Percentiles rank a stretch among this genome's conserved stretches.
phyloP scores from a whole-genome alignment of 2,113 vertebrate species.

The Ailuropoda melanoleuca region DNA sequence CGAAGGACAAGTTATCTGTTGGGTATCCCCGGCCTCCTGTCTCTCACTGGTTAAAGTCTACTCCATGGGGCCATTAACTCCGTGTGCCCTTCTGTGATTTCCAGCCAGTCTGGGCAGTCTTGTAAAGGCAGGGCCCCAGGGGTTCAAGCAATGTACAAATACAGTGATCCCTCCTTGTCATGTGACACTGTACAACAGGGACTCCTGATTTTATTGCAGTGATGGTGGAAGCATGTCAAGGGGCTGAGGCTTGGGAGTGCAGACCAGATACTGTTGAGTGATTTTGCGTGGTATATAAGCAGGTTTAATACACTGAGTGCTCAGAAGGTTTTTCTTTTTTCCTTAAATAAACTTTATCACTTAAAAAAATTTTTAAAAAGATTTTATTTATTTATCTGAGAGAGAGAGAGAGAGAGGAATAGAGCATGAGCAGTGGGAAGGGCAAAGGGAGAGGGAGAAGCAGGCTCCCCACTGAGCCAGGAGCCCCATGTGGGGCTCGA shows the following conservation, averaged over 20 bases:
- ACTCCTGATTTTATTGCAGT: background rate
- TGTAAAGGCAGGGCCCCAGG: background rate
- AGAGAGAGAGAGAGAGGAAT: background rate
- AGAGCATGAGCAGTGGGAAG: background rate
- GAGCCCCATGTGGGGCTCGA: background rate
- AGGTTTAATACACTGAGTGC: background rate
- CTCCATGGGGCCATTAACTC: background rate
- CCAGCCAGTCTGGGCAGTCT: background rate
- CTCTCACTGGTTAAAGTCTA: background rate
- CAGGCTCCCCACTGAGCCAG: background rate
- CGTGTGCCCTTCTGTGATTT: background rate
- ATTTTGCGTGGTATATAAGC: background rate
- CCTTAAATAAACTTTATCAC: background rate
- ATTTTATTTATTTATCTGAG: no score
- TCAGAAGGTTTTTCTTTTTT: background rate
- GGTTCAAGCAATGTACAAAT: background rate
- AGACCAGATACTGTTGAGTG: background rate
- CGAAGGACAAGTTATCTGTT: background rate
- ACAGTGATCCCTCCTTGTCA: background rate
- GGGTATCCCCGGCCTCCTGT: background rate
- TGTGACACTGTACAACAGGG: background rate
- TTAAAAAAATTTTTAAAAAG: background rate
- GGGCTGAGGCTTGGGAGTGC: background rate
- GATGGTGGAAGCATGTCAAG: background rate
- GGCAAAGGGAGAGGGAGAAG: background rate